Evolutionary conservation across 1,140 invertebrate species (phyloP), one percentile per base, ranked within the genome.

Genomic region (Bombus superbus): DNA sequence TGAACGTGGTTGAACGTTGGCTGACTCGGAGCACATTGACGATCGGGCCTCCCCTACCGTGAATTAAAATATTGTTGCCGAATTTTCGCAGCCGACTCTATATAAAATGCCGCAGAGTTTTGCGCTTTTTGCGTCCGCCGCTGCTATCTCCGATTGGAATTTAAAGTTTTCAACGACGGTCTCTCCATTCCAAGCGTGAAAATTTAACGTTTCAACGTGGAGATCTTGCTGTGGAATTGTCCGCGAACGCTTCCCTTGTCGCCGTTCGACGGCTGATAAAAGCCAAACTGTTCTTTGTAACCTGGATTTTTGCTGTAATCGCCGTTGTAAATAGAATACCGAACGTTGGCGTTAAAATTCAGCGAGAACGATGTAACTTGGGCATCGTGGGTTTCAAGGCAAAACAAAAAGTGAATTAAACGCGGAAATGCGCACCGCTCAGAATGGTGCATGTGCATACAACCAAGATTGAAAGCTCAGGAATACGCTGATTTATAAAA

Each of bases 401-500:
- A 6, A 71, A 59, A 13, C 44, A 59, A 62, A 71, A 78, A 71
- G 47, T 42, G 6, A 78, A 78, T 84, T 78, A 59, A 78, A 78
- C 82, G 64, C 62, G 38, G 64, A 71, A 69, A 69, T 25, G 64
- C 59, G 35, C 38, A 38, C 25, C 28, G 25, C 11, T 22, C 38
- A 25, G 40, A 38, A 13, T 28, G 13, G 53, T 3, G 44, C 2
- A 35, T 5, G 38, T 11, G 32, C 18, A 11, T 9, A 66, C 42
- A 76, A 6, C 35, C 35, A 28, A 32, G 47, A 85, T 64, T 73
- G 83, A 81, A 66, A 85, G 77, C 57, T 85, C 68, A 81, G 35
- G 47, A 71, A 85, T 80, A 80, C 68, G 77, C 40, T 81, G 81
- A 89, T 89, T 86, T 89, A 86, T 84, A 86, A 86, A 77, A 81